Percentiles rank a stretch among this genome's conserved stretches.
These are phyloP conservation scores for Trematomus loennbergii DNA, from an alignment of 2,113 vertebrate genomes.

Conservation along the genomic window DNA sequence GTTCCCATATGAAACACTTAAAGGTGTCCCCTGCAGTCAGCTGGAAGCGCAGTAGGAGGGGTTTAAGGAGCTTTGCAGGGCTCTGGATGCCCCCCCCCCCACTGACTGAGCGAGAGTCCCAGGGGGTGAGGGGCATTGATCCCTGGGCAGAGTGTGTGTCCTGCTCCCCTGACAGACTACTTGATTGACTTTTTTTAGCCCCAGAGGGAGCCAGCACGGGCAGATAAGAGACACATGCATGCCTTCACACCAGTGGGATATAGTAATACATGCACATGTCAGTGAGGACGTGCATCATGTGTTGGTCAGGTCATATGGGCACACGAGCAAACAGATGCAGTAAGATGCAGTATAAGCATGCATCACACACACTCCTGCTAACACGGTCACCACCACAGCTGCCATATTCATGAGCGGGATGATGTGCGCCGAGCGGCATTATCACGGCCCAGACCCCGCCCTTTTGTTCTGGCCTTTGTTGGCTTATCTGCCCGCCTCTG, in stretches of 20 bases:
- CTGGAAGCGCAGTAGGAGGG: constrained; percentile 66
- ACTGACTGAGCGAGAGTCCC: constrained; percentile 62
- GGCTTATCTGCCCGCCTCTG: constrained; percentile 70
- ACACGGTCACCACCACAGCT: constrained; percentile 49
- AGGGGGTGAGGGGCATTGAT: constrained; percentile 76
- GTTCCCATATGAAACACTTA: neutral
- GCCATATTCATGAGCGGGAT: constrained; percentile 79
- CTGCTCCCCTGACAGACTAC: constrained; percentile 74
- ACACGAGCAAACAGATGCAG: constrained; percentile 30
- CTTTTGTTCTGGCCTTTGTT: constrained; percentile 80
- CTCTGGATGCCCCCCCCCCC: constrained; percentile 54
- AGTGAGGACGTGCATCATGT: constrained; percentile 30
- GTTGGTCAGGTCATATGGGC: constrained; percentile 11
- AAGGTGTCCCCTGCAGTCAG: constrained; percentile 59
- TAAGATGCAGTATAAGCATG: constrained; percentile 26
- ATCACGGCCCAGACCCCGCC: constrained; percentile 65
- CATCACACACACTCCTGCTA: constrained; percentile 21
- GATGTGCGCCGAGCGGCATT: constrained; percentile 65
- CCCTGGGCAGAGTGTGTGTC: constrained; percentile 60
- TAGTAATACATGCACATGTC: constrained; percentile 23
- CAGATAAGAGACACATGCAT: constrained; percentile 67
- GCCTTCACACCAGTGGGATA: constrained; percentile 50
- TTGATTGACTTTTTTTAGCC: constrained; percentile 79
- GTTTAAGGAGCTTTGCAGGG: constrained; percentile 73
- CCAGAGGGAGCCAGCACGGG: constrained; percentile 51